Percentiles rank a stretch among this genome's conserved stretches.
These are phyloP conservation scores for Dryobota labecula DNA, from an alignment of 2,888 invertebrate genomes.

Conservation along the genomic window DNA sequence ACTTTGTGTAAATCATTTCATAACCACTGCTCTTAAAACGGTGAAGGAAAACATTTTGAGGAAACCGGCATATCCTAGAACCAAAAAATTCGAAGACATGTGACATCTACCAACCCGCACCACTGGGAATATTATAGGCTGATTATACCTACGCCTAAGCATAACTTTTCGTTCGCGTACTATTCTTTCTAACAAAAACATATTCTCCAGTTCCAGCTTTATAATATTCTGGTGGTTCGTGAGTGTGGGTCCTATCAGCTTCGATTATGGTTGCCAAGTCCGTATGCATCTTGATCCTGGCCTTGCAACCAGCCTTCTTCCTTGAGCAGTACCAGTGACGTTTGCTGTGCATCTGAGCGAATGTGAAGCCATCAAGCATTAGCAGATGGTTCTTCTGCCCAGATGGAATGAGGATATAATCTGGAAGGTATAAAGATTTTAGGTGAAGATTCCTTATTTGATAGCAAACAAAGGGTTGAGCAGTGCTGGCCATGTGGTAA, in stretches of 20 bases:
- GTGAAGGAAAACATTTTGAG: too few relatives aligned
- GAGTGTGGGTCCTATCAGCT: conserved; percentile 61
- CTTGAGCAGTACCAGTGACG: conserved; percentile 65
- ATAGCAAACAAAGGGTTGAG: too few relatives aligned
- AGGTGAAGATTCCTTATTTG: background rate
- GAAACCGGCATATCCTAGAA: too few relatives aligned
- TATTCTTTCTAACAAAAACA: conserved; percentile 33
- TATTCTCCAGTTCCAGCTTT: conserved; percentile 59
- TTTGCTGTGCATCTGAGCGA: conserved; percentile 56
- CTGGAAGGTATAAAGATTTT: conserved; percentile 46
- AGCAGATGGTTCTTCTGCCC: conserved; percentile 55
- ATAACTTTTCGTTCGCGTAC: background rate
- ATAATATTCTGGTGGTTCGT: conserved; percentile 66
- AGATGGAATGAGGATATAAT: conserved; percentile 57
- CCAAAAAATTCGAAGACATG: too few relatives aligned
- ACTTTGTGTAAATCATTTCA: too few relatives aligned
- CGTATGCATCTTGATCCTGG: conserved; percentile 62
- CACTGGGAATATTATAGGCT: too few relatives aligned
- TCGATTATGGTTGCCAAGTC: conserved; percentile 55
- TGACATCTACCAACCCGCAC: too few relatives aligned
- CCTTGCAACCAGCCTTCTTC: conserved; percentile 62
- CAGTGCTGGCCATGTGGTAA: too few relatives aligned
- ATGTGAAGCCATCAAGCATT: conserved; percentile 68
- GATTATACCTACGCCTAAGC: too few relatives aligned
- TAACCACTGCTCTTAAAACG: too few relatives aligned